These are phyloP conservation scores for Haliclystus octoradiatus DNA, from an alignment of 30 jellyfish, hydroid and myxozoan genomes.

Conservation along the genomic window DNA sequence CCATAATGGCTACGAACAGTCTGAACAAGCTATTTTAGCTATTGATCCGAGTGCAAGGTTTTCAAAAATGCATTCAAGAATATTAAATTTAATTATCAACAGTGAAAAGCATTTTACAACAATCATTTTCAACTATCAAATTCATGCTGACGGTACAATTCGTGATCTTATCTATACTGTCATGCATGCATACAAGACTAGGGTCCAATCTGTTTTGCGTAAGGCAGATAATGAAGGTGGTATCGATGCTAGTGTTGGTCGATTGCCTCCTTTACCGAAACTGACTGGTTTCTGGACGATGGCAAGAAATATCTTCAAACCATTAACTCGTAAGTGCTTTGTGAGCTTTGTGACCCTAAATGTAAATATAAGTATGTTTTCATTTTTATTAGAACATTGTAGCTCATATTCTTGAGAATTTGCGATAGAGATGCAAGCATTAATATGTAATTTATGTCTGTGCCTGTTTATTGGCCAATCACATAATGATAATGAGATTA, in stretches of 20 bases:
- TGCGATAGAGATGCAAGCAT: background rate
- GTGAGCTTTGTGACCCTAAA: background rate
- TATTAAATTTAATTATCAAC: too few species aligned
- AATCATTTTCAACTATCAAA: background rate
- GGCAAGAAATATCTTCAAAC: conserved; percentile 11
- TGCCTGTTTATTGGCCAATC: too few species aligned
- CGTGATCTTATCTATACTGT: background rate
- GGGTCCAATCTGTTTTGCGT: background rate
- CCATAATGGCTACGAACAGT: too few species aligned
- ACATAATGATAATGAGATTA: too few species aligned
- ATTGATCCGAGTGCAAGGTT: too few species aligned
- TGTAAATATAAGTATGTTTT: background rate
- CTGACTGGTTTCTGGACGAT: background rate
- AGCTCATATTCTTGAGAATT: background rate
- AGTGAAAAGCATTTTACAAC: background rate
- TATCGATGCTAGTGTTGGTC: background rate
- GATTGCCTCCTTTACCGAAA: background rate
- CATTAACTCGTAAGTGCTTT: conserved; percentile 31
- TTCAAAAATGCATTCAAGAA: background rate
- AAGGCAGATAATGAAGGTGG: background rate
- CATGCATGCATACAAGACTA: background rate
- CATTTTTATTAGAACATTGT: background rate
- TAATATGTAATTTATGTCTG: too few species aligned
- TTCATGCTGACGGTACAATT: background rate
- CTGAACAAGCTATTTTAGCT: too few species aligned